phyloP scores from a whole-genome alignment of 2,888 invertebrate genomes.

The Timandra comae region DNA sequence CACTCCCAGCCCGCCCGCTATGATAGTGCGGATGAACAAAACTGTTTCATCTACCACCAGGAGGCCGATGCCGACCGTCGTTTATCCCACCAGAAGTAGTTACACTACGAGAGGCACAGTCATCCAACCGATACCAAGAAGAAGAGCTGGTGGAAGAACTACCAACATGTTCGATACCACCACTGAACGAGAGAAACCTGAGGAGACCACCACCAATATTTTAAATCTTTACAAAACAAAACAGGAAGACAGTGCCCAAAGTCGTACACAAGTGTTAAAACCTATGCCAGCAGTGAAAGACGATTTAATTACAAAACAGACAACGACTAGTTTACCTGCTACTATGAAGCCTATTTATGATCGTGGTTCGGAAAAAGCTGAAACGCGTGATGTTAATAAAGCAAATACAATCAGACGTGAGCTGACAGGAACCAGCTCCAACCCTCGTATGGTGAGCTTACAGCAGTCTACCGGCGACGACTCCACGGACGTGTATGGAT shows the following conservation, averaged over 20 bases:
- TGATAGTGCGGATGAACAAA: constrained; percentile 66
- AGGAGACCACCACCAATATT: constrained; percentile 54
- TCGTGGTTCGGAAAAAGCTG: constrained; percentile 61
- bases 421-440: constrained; percentile 73
- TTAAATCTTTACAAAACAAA: constrained; percentile 52
- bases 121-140: constrained; percentile 80
- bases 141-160: constrained; percentile 58
- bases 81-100: constrained; percentile 72
- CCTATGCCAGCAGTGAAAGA: constrained; percentile 50
- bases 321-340: constrained; percentile 52
- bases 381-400: constrained; percentile 50
- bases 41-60: constrained; percentile 74
- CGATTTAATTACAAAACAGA: constrained; percentile 58
- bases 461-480: constrained; percentile 80
- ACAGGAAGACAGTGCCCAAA: constrained; percentile 42
- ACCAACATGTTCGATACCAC: constrained; percentile 39
- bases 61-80: constrained; percentile 65
- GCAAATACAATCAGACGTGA: constrained; percentile 80
- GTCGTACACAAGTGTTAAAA: constrained; percentile 54
- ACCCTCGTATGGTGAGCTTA: constrained; percentile 74
- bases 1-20: constrained; percentile 57
- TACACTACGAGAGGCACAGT: constrained; percentile 77
- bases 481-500: constrained; percentile 81
- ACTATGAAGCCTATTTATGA: constrained; percentile 76
- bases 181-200: constrained; percentile 33